Evolutionary conservation across 2,797 vertebrate genomes (phyloP), one percentile per base, ranked within the genome.

Genomic region (Sebastiscus albofasciatus): DNA sequence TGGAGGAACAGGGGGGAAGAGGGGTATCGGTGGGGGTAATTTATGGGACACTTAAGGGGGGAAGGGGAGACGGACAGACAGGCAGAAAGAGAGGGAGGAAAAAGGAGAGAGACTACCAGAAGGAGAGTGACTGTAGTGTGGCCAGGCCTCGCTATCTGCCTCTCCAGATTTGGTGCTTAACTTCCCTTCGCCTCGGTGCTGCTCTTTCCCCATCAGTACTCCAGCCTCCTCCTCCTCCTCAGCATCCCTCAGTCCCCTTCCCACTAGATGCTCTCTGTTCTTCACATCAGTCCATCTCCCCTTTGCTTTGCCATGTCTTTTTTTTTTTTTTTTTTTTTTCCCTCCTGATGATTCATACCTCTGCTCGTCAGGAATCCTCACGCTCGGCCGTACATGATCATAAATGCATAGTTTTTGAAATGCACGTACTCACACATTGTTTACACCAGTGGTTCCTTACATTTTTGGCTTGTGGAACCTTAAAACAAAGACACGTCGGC

Each of bases 81-180:
- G 74, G 62, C 20, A 68, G 83, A 8, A 16, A 24, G 83, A 60
- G 67, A 73, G 62, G 60, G 39, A 82, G 26, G 56, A 58, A 27
- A 26, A 58, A 16, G 56, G 67, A 64, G 56, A 27, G 56, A 16
- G 75, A 62, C 46, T 49, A 49, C 46, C 46, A 52, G 49, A n/a
- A 52, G 67, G 66, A 86, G 72, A 73, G 79, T 20, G 75, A 87
- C 83, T 89, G 86, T 83, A 82, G 81, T 81, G 77, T 73, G 76
- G 80, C 90, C 85, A 86, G 86, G 62, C 54, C 81, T 84, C 9
- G 0, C 89, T 83, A 79, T 90, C 90, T 79, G 75, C 81, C 82
- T 82, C 87, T 84, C 87, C 86, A 82, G 61, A 81, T 82, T 90
- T 10, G 20, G 68, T 78, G 6, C 83, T 90, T 77, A 85, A 80